Conservation (phyloP, 2,797 vertebrate genomes). For the Squalus acanthias region DNA sequence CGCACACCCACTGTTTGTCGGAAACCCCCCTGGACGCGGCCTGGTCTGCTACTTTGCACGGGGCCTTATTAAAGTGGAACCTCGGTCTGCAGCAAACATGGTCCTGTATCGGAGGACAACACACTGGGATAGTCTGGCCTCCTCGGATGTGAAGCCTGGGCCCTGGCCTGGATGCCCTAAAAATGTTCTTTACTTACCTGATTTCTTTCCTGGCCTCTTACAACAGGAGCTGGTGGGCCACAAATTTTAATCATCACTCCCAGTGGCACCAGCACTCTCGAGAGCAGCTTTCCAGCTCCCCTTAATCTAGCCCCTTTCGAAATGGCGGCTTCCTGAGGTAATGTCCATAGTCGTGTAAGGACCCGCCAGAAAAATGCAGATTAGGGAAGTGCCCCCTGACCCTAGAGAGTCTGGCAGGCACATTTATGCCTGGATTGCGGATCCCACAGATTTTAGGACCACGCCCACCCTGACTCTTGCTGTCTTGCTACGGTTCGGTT, state of each 20-base stretch:
- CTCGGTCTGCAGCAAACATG: not conserved
- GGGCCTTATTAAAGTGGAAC: not conserved
- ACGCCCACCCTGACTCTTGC: not conserved
- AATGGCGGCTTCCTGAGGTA: not conserved
- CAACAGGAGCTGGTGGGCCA: too few species aligned
- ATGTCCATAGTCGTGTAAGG: not conserved
- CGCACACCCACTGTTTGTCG: not conserved
- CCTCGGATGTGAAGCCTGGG: not conserved
- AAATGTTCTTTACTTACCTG: too few species aligned
- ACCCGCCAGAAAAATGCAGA: not conserved
- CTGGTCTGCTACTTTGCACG: not conserved
- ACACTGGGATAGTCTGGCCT: too few species aligned
- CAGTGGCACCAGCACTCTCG: too few species aligned
- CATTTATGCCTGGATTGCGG: not conserved
- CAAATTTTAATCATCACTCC: not conserved
- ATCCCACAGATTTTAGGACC: not conserved
- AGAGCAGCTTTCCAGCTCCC: too few species aligned
- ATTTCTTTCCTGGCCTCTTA: too few species aligned
- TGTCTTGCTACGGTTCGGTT: not conserved
- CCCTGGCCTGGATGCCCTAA: too few species aligned
- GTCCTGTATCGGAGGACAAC: not conserved
- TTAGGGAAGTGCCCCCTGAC: not conserved
- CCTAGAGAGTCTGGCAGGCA: not conserved
- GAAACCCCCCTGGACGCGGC: not conserved
- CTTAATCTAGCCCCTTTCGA: not conserved